phyloP scores from a whole-genome alignment of 2,113 vertebrate genomes.

The Lucifuga dentata region DNA sequence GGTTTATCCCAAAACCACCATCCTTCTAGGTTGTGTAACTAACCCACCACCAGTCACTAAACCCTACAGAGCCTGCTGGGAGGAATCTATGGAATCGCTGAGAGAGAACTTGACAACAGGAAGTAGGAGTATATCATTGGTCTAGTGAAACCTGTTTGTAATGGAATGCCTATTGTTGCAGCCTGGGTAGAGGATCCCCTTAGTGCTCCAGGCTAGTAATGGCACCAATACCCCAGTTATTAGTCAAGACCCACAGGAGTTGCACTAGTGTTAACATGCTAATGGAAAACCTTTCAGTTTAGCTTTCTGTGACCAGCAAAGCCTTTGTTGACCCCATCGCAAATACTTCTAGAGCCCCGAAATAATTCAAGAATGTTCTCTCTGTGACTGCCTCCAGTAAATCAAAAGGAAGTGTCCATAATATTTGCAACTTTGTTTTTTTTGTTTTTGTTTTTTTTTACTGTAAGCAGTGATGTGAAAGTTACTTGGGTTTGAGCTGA shows the following conservation, averaged over 20 bases:
- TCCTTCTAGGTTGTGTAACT: constrained; percentile 64
- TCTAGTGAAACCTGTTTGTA: constrained; percentile 77
- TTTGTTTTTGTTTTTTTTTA: too few relatives aligned
- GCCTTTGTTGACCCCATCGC: not conserved
- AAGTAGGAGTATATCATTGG: constrained; percentile 64
- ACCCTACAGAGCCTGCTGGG: constrained; percentile 61
- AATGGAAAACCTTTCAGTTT: not conserved
- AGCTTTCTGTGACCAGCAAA: not conserved
- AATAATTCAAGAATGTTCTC: not conserved
- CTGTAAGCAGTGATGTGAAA: too few relatives aligned
- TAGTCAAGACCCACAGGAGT: constrained; percentile 45
- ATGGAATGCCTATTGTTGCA: constrained; percentile 77
- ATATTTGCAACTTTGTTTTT: too few relatives aligned
- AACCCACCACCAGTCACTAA: constrained; percentile 56
- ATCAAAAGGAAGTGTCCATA: not conserved
- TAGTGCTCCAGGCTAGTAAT: constrained; percentile 63
- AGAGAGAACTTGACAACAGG: constrained; percentile 66
- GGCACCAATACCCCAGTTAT: constrained; percentile 61
- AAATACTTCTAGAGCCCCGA: not conserved
- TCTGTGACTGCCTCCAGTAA: not conserved
- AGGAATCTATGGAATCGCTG: constrained; percentile 71
- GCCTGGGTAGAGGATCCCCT: constrained; percentile 73
- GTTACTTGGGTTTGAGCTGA: too few relatives aligned
- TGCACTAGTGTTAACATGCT: constrained; percentile 21
- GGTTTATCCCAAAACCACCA: constrained; percentile 60